Conservation (phyloP, 2,888 invertebrate genomes). For the Platycheirus rosarum region DNA sequence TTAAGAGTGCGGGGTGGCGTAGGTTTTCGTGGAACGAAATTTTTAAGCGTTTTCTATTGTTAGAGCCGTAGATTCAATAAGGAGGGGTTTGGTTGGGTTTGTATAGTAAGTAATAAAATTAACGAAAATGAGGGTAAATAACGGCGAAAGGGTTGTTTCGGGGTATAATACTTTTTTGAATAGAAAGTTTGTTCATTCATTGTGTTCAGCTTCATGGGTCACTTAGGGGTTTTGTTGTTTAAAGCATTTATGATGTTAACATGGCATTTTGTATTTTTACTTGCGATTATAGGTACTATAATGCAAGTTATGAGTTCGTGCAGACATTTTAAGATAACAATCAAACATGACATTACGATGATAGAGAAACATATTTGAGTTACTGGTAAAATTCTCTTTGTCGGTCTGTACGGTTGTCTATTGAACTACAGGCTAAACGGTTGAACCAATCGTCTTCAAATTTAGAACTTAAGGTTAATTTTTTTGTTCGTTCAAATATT, state of each 20-base stretch:
- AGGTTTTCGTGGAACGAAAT: background rate
- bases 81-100: slow-evolving; percentile 3
- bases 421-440: too few species aligned
- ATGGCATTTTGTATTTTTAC: background rate
- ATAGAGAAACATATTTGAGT: too few species aligned
- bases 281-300: too few species aligned
- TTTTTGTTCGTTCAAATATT: too few species aligned
- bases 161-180: slow-evolving; percentile 40
- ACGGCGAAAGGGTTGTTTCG: slow-evolving; percentile 49
- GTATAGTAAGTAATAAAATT: slow-evolving; percentile 57
- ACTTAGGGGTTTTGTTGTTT: slow-evolving; percentile 36
- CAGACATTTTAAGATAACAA: too few species aligned
- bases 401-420: too few species aligned
- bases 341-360: too few species aligned
- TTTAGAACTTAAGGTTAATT: too few species aligned
- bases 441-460: too few species aligned
- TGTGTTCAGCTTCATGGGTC: slow-evolving; percentile 35
- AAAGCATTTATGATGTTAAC: slow-evolving; percentile 42
- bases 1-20: slow-evolving; percentile 1
- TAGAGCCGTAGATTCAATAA: slow-evolving; percentile 9
- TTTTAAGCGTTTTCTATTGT: slow-evolving; percentile 33
- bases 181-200: slow-evolving; percentile 23
- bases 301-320: too few species aligned
- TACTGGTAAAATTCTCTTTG: too few species aligned
- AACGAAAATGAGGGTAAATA: slow-evolving; percentile 65